Base-by-base conservation (phyloP, 2,797 vertebrate species). In the Falco novaeseelandiae region DNA sequence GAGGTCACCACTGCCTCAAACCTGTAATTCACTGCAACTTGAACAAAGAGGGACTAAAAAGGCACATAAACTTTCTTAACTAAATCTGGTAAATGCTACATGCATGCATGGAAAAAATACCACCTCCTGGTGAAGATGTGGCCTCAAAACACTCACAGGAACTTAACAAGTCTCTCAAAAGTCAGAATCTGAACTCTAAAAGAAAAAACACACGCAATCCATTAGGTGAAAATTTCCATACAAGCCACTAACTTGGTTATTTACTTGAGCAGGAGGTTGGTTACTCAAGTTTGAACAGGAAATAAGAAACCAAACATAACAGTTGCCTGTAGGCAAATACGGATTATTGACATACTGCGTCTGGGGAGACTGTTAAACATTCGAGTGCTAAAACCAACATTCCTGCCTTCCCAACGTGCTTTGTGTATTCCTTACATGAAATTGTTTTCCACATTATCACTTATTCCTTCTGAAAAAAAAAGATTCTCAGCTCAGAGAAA, bases 221-320 rank as follows among this genome's bases (percentile, higher is more conserved):
- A 42, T 36, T 40, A 67, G 1, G 9, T 27, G 48, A 63, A 74
- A 90, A 36, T 21, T 66, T 80, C 54, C 51, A 81, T 6, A 34
- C 9, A 61, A 83, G 61, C 19, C 55, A 69, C 62, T 40, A 5
- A 27, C 57, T 34, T 4, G 21, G 55, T 72, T 66, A 61, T 87
- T 89, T 91, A 74, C 82, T 72, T 40, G 74, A 89, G 51, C 12
- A 59, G 67, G 46, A 67, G 23, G 30, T 54, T 86, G 77, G 34
- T 77, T 83, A 44, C 84, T 81, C 61, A 79, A 81, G 77, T 90
- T 36, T 66, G 61, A 93, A 55, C 69, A 95, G 90, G 81, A 96
- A 89, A 65, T 30, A 29, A 32, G 40, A 81, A 85, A 4, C 0
- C 69, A 95, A 93, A 93, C 34, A 55, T 6, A 66, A 71, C 9